These are phyloP conservation scores for Cryptoblepharus egeriae DNA, from an alignment of 2,797 vertebrate genomes.

Conservation along the genomic window DNA sequence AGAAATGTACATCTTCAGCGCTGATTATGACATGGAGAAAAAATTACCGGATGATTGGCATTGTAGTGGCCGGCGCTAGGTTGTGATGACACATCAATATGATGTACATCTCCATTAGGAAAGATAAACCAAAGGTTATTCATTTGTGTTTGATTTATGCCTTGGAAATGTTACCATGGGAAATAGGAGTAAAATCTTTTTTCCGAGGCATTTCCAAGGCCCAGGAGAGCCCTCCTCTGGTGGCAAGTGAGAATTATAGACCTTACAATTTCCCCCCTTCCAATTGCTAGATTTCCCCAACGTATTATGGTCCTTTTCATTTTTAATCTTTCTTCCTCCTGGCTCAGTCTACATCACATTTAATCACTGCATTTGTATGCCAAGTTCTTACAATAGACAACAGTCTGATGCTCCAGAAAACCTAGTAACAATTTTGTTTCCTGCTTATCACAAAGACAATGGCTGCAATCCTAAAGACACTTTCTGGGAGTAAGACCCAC, in stretches of 20 bases:
- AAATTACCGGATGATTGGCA: constrained; percentile 73
- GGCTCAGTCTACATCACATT: background rate
- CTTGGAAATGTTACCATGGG: constrained; percentile 68
- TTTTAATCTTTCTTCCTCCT: constrained; percentile 36
- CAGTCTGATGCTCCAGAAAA: background rate
- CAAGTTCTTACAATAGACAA: background rate
- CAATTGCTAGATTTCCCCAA: constrained; percentile 34
- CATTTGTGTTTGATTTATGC: constrained; percentile 74
- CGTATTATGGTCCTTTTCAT: constrained; percentile 17
- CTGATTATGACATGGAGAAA: constrained; percentile 68
- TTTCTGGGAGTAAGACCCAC: too few relatives aligned
- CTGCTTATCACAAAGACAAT: background rate
- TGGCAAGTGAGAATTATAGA: constrained; percentile 35
- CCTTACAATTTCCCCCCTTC: constrained; percentile 5
- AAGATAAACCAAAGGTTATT: constrained; percentile 77
- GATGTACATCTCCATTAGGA: constrained; percentile 76
- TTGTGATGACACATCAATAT: constrained; percentile 74
- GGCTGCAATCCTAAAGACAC: too few relatives aligned
- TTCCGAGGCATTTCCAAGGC: constrained; percentile 27
- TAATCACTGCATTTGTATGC: background rate
- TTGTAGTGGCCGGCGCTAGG: constrained; percentile 72
- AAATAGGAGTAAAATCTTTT: constrained; percentile 68
- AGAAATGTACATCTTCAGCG: constrained; percentile 67
- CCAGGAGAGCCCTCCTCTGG: constrained; percentile 65
- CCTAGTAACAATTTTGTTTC: background rate